Conservation (phyloP, 2,888 invertebrate genomes). For the Lasioglossum zephyrum region DNA sequence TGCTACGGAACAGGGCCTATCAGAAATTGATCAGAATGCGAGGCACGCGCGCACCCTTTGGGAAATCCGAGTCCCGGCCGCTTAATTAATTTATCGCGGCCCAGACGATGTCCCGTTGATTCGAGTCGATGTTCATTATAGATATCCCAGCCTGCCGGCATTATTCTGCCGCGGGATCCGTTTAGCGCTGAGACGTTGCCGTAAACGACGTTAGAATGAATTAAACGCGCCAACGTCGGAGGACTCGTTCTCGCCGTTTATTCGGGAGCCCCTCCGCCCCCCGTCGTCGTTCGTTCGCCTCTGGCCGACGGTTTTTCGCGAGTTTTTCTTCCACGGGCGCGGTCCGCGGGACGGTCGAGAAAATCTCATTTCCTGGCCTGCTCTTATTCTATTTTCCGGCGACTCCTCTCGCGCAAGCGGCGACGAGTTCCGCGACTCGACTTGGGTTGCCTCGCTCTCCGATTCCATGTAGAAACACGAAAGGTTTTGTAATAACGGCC, state of each 20-base stretch:
- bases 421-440: slow-evolving; percentile 17
- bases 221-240: background rate
- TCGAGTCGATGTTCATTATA: slow-evolving; percentile 64
- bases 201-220: background rate
- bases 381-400: slow-evolving; percentile 42
- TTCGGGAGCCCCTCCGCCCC: background rate
- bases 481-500: slow-evolving; percentile 39
- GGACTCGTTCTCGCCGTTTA: background rate
- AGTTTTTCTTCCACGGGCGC: background rate
- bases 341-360: slow-evolving; percentile 18
- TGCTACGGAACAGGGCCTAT: slow-evolving; percentile 14
- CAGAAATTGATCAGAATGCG: slow-evolving; percentile 52
- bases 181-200: background rate
- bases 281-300: background rate
- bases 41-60: slow-evolving; percentile 49
- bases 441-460: background rate
- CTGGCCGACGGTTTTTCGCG: background rate
- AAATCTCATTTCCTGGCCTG: slow-evolving; percentile 64
- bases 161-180: slow-evolving; percentile 23
- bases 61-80: slow-evolving; percentile 46
- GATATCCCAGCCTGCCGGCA: slow-evolving; percentile 42
- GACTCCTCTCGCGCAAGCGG: background rate
- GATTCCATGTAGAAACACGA: slow-evolving; percentile 37
- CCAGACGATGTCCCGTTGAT: slow-evolving; percentile 58
- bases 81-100: slow-evolving; percentile 68